Conservation (phyloP, 2,113 vertebrate species). For the Nesogale talazaci region DNA sequence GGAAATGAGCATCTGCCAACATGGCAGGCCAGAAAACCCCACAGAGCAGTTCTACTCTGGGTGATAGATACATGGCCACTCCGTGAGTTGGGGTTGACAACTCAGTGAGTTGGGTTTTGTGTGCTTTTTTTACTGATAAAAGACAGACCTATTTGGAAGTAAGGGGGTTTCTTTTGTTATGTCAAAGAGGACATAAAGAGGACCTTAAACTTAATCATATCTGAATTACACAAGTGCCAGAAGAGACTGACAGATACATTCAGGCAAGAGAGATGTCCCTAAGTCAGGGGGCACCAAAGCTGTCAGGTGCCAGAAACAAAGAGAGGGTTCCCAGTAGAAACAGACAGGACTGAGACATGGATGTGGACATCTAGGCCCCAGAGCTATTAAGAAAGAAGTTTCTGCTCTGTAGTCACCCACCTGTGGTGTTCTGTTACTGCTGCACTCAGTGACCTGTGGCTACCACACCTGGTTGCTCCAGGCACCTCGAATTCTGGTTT, state of each 20-base stretch:
- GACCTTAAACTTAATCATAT: background rate
- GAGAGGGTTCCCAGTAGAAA: background rate
- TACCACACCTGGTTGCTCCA: background rate
- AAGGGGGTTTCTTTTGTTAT: background rate
- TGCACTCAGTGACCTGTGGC: fast-evolving
- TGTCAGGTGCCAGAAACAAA: background rate
- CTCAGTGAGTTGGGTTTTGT: background rate
- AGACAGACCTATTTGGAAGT: background rate
- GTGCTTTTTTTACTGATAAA: background rate
- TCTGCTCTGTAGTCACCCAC: background rate
- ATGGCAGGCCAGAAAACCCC: background rate
- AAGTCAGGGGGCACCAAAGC: too few species aligned
- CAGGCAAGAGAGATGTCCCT: too few species aligned
- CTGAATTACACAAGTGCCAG: background rate
- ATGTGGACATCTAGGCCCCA: background rate
- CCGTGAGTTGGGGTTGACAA: background rate
- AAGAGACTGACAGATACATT: background rate
- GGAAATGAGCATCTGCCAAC: background rate
- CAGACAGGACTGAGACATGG: background rate
- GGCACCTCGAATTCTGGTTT: background rate
- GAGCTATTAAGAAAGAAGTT: background rate
- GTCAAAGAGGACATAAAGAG: background rate
- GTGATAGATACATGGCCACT: background rate
- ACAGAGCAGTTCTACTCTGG: background rate
- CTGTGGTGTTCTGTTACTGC: background rate